A percentile compares a stretch with the other conserved stretches of the same genome.
Conservation (phyloP, 1,140 invertebrate species). For the Anoplophora glabripennis region DNA sequence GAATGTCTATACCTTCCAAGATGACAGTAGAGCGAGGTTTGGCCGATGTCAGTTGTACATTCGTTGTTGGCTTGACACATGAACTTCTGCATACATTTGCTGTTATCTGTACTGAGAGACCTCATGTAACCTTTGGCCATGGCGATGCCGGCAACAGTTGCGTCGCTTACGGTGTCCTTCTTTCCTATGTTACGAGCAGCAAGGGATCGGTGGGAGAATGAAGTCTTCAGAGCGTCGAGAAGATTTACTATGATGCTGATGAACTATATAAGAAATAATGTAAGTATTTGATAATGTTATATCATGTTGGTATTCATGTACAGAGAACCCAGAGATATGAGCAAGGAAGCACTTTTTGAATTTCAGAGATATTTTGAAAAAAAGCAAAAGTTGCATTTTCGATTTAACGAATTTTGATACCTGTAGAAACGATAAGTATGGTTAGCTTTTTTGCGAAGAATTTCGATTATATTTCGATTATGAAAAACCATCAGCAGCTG, state of each 20-base stretch:
- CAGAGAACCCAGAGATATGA: too few relatives aligned
- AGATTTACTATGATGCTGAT: slow-evolving; percentile 88
- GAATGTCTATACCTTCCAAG: slow-evolving; percentile 75
- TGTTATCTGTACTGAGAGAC: slow-evolving; percentile 76
- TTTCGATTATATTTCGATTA: too few relatives aligned
- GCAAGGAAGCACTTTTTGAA: too few relatives aligned
- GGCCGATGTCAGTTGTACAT: slow-evolving; percentile 78
- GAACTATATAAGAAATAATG: slow-evolving; percentile 59
- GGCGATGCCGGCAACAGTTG: slow-evolving; percentile 77
- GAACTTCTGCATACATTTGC: slow-evolving; percentile 75
- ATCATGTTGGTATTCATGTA: too few relatives aligned
- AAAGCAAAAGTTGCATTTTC: too few relatives aligned
- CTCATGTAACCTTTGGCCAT: slow-evolving; percentile 86
- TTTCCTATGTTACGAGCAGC: slow-evolving; percentile 76
- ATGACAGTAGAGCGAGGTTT: slow-evolving; percentile 85
- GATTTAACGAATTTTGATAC: too few relatives aligned
- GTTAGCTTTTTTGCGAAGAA: too few relatives aligned
- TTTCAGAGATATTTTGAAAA: too few relatives aligned
- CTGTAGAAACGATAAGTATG: too few relatives aligned
- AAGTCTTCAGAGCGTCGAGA: slow-evolving; percentile 84
- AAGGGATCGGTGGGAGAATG: slow-evolving; percentile 84
- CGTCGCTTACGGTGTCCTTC: slow-evolving; percentile 82
- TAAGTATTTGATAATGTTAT: too few relatives aligned
- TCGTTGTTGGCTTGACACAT: slow-evolving; percentile 86
- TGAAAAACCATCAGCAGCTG: too few relatives aligned